These are phyloP conservation scores for Lutjanus campechanus DNA, from an alignment of 2,797 vertebrate genomes.

Conservation along the genomic window DNA sequence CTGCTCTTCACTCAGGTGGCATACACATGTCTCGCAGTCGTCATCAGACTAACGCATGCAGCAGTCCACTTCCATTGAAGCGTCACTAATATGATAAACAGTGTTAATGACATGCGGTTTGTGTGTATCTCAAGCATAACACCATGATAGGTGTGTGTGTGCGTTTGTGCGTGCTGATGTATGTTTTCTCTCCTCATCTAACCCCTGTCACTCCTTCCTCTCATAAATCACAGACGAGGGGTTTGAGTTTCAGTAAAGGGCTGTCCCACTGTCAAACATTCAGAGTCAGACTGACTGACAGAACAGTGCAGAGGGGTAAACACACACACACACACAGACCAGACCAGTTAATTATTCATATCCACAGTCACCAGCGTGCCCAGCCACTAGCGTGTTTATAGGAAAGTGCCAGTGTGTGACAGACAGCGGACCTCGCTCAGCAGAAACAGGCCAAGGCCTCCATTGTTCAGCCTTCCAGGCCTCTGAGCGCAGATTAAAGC, in stretches of 20 bases:
- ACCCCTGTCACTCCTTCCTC: conserved; percentile 70
- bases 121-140: conserved; percentile 49
- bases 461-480: conserved; percentile 72
- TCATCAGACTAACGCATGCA: conserved; percentile 60
- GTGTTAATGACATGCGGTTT: conserved; percentile 59
- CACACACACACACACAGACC: conserved; percentile 48
- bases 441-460: conserved; percentile 59
- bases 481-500: conserved; percentile 74
- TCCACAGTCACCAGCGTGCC: conserved; percentile 47
- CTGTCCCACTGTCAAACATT: conserved; percentile 76
- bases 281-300: conserved; percentile 57
- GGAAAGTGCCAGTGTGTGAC: conserved; percentile 71
- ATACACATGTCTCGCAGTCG: conserved; percentile 44
- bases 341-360: conserved; percentile 49
- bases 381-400: conserved; percentile 68
- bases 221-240: conserved; percentile 76
- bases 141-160: conserved; percentile 21
- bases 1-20: conserved; percentile 45
- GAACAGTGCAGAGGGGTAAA: conserved; percentile 55
- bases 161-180: conserved; percentile 37
- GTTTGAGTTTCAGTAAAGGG: conserved; percentile 69
- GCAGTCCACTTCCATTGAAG: conserved; percentile 34
- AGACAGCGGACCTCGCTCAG: conserved; percentile 65
- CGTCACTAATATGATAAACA: conserved; percentile 66
- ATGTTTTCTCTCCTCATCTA: conserved; percentile 68